These are phyloP conservation scores for Drosophila punjabiensis DNA, from an alignment of 1,140 invertebrate genomes.

Conservation along the genomic window DNA sequence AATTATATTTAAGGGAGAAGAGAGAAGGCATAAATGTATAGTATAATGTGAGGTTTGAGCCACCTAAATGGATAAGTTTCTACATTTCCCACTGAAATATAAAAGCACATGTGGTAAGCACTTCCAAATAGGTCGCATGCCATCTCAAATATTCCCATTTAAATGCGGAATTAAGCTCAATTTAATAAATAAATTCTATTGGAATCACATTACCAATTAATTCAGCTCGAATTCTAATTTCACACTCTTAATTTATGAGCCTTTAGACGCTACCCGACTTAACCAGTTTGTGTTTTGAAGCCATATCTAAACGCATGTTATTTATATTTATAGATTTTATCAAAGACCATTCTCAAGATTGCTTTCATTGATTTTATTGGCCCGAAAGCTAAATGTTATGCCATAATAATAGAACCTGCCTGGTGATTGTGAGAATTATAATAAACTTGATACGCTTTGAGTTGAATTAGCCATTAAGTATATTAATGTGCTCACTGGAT, in stretches of 20 bases:
- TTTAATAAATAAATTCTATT: background rate
- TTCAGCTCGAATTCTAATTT: background rate
- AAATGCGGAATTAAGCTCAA: background rate
- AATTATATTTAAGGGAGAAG: constrained; percentile 9
- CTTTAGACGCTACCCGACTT: background rate
- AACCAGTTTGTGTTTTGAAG: constrained; percentile 15
- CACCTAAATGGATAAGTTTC: background rate
- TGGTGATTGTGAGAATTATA: constrained; percentile 18
- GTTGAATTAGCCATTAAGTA: background rate
- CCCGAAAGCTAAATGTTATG: constrained; percentile 11
- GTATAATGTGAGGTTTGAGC: background rate
- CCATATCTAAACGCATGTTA: background rate
- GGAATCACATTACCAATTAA: constrained; percentile 2
- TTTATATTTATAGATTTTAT: constrained; percentile 35
- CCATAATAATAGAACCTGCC: constrained; percentile 18
- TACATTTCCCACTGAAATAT: background rate
- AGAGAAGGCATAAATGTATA: background rate
- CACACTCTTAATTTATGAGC: constrained; percentile 10
- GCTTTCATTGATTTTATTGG: constrained; percentile 41
- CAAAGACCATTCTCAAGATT: constrained; percentile 21
- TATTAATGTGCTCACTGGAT: background rate
- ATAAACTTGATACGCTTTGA: constrained; percentile 17
- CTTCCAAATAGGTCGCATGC: background rate
- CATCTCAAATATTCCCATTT: background rate
- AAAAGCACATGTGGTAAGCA: background rate